These are phyloP conservation scores for Epinotia ramella DNA, from an alignment of 2,888 invertebrate genomes.

Conservation along the genomic window DNA sequence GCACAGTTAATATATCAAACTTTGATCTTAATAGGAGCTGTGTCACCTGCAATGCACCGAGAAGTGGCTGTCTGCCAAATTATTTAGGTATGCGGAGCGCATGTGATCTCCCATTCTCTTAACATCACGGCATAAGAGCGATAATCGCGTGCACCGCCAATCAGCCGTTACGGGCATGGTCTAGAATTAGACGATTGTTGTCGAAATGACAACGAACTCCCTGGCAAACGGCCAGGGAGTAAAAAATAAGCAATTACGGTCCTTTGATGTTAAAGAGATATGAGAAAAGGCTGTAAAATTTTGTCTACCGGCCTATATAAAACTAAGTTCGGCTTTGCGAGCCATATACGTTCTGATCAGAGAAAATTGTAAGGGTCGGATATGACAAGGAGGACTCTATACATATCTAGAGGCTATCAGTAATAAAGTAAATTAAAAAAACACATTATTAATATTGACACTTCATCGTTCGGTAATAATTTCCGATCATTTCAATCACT, in stretches of 20 bases:
- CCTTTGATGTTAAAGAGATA: constrained; percentile 25
- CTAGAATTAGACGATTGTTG: constrained; percentile 54
- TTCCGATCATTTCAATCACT: too few species aligned
- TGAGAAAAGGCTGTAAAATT: constrained; percentile 10
- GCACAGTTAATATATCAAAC: constrained; percentile 25
- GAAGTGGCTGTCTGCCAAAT: constrained; percentile 33
- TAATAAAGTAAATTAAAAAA: too few species aligned
- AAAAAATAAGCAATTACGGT: constrained; percentile 27
- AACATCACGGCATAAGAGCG: background rate
- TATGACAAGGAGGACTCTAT: too few species aligned
- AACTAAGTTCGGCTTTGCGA: too few species aligned
- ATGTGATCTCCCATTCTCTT: constrained; percentile 1
- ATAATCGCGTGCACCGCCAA: constrained; percentile 45
- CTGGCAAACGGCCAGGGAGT: constrained; percentile 54
- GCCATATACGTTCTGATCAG: too few species aligned
- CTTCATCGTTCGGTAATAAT: too few species aligned
- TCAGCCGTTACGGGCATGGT: constrained; percentile 48
- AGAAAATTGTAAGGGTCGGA: too few species aligned
- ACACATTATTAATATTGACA: too few species aligned
- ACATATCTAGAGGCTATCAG: too few species aligned
- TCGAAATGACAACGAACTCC: constrained; percentile 60
- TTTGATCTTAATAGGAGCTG: constrained; percentile 37
- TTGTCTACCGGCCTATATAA: background rate
- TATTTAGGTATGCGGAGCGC: constrained; percentile 32
- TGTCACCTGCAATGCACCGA: constrained; percentile 40